Evolutionary conservation across 2,113 vertebrate species (phyloP).

Genomic region (Leucosticte australis): DNA sequence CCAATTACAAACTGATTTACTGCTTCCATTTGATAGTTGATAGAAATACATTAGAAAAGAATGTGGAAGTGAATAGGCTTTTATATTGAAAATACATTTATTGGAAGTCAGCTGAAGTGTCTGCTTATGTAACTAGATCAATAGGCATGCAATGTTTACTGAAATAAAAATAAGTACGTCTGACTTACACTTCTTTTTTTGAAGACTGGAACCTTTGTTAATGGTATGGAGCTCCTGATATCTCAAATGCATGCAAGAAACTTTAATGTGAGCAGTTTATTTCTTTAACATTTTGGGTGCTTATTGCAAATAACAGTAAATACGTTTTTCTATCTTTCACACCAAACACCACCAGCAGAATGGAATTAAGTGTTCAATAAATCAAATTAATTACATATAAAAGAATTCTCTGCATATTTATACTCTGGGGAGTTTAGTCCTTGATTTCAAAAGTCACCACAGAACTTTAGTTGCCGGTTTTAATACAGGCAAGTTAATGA

Average conservation of each 20-base stretch:
- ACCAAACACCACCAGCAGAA: not conserved
- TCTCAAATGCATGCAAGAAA: not conserved
- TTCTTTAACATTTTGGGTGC: fast-evolving
- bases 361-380: not conserved
- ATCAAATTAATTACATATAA: not conserved
- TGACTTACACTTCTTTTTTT: not conserved
- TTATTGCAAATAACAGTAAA: not conserved
- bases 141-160: not conserved
- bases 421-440: not conserved
- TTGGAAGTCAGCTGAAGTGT: not conserved
- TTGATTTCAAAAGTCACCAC: not conserved
- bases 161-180: not conserved
- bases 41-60: not conserved
- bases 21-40: not conserved
- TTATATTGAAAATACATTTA: not conserved
- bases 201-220: not conserved
- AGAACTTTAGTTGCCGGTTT: not conserved
- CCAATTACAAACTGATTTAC: not conserved
- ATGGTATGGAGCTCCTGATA: not conserved
- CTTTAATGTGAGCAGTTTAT: not conserved
- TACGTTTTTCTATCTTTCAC: not conserved
- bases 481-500: not conserved
- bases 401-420: not conserved
- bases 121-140: not conserved
- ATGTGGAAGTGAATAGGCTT: not conserved